Evolutionary conservation across 2,888 invertebrate species (phyloP).

Genomic region (Drosophila silvestris): DNA sequence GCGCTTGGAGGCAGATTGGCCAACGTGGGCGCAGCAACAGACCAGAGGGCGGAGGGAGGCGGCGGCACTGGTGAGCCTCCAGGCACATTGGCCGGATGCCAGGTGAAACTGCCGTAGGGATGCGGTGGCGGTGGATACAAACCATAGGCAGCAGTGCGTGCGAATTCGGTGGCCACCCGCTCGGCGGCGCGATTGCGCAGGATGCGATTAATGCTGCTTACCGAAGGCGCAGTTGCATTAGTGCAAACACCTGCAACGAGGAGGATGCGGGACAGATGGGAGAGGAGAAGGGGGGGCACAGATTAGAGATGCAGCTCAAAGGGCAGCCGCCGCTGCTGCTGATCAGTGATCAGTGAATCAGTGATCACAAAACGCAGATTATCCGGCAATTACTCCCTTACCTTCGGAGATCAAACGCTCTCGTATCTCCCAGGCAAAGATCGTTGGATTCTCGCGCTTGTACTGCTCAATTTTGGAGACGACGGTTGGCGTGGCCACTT

Average conservation of each 20-base stretch:
- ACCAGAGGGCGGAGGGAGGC: conserved; percentile 76
- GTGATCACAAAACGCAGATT: conserved; percentile 23
- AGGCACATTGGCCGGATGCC: conserved; percentile 84
- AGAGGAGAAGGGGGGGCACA: conserved; percentile 24
- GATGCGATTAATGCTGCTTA: conserved; percentile 98
- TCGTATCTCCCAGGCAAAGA: conserved; percentile 99
- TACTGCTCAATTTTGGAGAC: conserved; percentile 99
- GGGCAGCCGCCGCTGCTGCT: conserved; percentile 59
- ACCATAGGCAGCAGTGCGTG: conserved; percentile 95
- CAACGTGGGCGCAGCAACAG: conserved; percentile 85
- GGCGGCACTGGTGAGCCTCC: conserved; percentile 67
- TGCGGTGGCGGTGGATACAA: conserved; percentile 90
- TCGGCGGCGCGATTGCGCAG: conserved; percentile 98
- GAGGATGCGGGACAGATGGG: conserved; percentile 12
- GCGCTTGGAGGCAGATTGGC: conserved; percentile 87
- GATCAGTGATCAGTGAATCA: conserved; percentile 53
- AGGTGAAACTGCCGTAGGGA: conserved; percentile 88
- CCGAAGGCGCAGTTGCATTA: conserved; percentile 97
- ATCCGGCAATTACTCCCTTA: conserved; percentile 86
- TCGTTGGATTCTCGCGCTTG: conserved; percentile 98
- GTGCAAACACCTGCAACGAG: conserved; percentile 93
- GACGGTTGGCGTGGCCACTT: conserved; percentile 98
- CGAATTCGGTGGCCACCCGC: conserved; percentile 97
- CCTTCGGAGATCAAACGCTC: conserved; percentile 98
- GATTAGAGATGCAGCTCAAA: conserved; percentile 39